A percentile compares a stretch with the other conserved stretches of the same genome.
Conservation (phyloP, 2,113 vertebrate genomes). For the Clinocottus analis region DNA sequence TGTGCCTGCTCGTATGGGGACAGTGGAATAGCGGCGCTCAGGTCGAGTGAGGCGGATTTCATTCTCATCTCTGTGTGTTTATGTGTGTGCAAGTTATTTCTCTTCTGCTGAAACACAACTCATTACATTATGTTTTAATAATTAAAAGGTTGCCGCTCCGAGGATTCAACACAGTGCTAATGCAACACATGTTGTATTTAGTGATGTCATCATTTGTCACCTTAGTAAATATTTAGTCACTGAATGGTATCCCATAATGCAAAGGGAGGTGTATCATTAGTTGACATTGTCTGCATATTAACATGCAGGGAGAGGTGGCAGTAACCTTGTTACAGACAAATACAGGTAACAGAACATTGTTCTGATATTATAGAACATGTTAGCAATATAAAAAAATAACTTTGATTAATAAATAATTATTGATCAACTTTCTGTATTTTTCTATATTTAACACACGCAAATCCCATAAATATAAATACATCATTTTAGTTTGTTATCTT, state of each 20-base stretch:
- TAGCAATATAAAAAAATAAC: neutral
- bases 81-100: neutral
- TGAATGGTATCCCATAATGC: neutral
- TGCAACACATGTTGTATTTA: neutral
- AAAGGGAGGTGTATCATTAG: neutral
- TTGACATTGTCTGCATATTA: neutral
- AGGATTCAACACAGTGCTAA: neutral
- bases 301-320: neutral
- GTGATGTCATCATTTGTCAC: neutral
- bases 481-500: neutral
- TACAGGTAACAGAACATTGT: neutral
- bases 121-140: neutral
- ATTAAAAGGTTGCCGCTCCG: neutral
- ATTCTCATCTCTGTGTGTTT: constrained; percentile 31
- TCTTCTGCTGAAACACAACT: neutral
- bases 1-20: constrained; percentile 86
- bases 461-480: neutral
- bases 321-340: neutral
- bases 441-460: neutral
- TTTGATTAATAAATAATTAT: neutral
- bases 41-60: constrained; percentile 76
- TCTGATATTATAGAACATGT: neutral
- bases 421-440: neutral
- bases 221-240: neutral
- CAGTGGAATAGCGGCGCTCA: constrained; percentile 82